These are phyloP conservation scores for Buceros bicornis DNA, from an alignment of 2,797 vertebrate genomes.

Conservation along the genomic window DNA sequence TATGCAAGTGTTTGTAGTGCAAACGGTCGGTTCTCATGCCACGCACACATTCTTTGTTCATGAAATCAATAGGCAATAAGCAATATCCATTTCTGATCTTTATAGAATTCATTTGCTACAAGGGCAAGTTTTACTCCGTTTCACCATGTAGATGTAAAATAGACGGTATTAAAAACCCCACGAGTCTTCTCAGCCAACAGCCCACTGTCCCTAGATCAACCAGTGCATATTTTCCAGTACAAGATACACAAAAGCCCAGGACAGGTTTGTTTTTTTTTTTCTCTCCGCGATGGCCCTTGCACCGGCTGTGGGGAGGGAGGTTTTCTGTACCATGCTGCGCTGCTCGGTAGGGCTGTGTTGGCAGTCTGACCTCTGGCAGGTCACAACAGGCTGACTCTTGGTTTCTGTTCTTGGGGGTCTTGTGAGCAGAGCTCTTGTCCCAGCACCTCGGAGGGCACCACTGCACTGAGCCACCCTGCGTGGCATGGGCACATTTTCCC, in stretches of 20 bases:
- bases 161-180: not conserved
- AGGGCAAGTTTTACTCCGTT: not conserved
- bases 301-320: not conserved
- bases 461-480: rapidly evolving
- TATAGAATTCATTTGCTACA: not conserved
- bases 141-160: not conserved
- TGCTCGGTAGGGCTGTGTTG: rapidly evolving
- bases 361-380: not conserved
- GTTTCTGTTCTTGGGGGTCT: not conserved
- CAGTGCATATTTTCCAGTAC: rapidly evolving
- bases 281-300: rapidly evolving
- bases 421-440: not conserved
- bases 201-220: not conserved
- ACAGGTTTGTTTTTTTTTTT: not conserved
- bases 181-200: not conserved
- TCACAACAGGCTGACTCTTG: not conserved
- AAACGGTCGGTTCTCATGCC: not conserved
- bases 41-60: not conserved
- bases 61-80: slow-evolving; percentile 42
- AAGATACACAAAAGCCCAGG: not conserved
- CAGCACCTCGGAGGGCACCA: not conserved
- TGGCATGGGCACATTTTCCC: not conserved
- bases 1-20: slow-evolving; percentile 32
- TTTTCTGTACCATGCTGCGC: rapidly evolving
- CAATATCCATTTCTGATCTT: slow-evolving; percentile 21